A percentile compares a stretch with the other conserved stretches of the same genome.
These are phyloP conservation scores for Tethya wilhelma DNA, from an alignment of 37 sponge, comb jelly and placozoan genomes.

Conservation along the genomic window DNA sequence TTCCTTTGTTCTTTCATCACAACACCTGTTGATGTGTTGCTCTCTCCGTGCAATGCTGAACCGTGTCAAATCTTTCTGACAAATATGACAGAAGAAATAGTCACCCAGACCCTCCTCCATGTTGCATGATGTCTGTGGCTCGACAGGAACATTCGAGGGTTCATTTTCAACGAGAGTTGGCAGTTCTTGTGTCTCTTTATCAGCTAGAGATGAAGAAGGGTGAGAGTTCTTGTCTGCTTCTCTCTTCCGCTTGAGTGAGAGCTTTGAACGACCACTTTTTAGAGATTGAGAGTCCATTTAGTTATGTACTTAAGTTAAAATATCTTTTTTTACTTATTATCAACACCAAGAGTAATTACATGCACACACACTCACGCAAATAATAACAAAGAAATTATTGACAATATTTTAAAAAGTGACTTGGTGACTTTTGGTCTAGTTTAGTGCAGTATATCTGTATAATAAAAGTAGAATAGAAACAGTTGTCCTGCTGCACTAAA, in stretches of 20 bases:
- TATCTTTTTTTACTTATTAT: no score
- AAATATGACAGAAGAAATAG: constrained; percentile 31
- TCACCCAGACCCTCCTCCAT: neutral
- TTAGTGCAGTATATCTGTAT: no score
- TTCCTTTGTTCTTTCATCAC: constrained; percentile 11
- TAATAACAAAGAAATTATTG: no score
- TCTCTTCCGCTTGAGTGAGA: constrained; percentile 13
- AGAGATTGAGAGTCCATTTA: no score
- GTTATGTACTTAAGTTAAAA: no score
- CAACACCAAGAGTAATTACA: no score
- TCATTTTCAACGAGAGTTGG: neutral
- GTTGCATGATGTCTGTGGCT: neutral
- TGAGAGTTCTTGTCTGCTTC: neutral
- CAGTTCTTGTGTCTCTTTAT: neutral
- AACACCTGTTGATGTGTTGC: constrained; percentile 35
- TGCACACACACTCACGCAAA: no score
- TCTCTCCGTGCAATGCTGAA: neutral
- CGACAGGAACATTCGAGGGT: neutral
- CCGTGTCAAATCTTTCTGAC: constrained; percentile 37
- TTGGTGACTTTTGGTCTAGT: no score
- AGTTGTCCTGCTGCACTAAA: no score
- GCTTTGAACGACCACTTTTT: constrained; percentile 9
- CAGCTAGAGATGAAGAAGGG: no score
- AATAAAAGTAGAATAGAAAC: no score
- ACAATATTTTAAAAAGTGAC: no score